phyloP scores from a whole-genome alignment of 2,888 invertebrate genomes.

The Eupithecia pulchellata region DNA sequence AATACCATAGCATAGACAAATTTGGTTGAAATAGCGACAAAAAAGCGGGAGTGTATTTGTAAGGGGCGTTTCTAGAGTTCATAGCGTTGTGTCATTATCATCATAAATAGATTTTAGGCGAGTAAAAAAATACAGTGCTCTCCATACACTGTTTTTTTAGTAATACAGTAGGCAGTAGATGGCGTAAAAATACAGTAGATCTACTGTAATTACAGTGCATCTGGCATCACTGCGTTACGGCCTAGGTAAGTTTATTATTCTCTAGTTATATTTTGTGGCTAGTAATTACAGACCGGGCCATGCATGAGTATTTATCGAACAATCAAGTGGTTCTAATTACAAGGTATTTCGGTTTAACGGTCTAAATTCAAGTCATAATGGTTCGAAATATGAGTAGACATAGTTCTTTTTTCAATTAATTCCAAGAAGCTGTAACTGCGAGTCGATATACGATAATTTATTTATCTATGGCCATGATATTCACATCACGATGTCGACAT shows the following conservation, averaged over 20 bases:
- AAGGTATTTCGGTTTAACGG: slow-evolving; percentile 3
- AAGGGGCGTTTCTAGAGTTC: no score
- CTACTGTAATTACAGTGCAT: no score
- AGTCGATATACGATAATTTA: slow-evolving; percentile 21
- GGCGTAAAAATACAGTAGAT: no score
- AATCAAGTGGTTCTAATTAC: slow-evolving; percentile 10
- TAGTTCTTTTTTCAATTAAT: neutral
- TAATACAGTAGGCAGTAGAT: no score
- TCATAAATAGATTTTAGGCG: no score
- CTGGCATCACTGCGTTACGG: no score
- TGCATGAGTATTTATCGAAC: slow-evolving; percentile 12
- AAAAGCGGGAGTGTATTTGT: no score
- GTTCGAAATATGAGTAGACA: neutral
- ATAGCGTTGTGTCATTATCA: no score
- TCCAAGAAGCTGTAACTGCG: slow-evolving; percentile 14
- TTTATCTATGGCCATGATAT: slow-evolving; percentile 29
- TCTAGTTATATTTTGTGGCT: slow-evolving; percentile 8
- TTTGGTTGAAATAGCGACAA: no score
- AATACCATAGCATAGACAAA: no score
- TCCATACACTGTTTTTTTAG: no score
- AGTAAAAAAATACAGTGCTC: no score
- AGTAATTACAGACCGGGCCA: neutral
- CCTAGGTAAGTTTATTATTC: neutral
- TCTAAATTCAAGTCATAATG: neutral
- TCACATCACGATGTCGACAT: slow-evolving; percentile 25